phyloP scores from a whole-genome alignment of 2,797 vertebrate genomes.

The Silurus aristotelis region DNA sequence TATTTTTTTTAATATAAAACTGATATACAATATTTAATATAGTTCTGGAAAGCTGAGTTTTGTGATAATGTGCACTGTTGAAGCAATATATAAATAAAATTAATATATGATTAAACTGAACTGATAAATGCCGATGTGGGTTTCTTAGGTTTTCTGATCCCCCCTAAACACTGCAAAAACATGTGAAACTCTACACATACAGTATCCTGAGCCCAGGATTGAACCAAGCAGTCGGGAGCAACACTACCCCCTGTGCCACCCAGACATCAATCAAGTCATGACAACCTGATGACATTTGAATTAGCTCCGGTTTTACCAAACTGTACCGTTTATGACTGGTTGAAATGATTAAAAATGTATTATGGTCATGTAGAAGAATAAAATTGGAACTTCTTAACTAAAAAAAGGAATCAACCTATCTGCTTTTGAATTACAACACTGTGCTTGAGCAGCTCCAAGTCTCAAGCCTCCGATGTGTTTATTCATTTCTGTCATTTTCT shows the following conservation, averaged over 20 bases:
- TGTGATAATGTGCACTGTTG: no score
- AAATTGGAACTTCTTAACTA: background rate
- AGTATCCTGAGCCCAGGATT: background rate
- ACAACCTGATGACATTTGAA: background rate
- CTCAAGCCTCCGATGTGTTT: conserved; percentile 1
- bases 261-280: background rate
- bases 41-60: no score
- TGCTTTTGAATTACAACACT: background rate
- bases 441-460: background rate
- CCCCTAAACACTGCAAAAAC: background rate
- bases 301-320: background rate
- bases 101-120: no score
- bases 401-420: no score
- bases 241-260: background rate
- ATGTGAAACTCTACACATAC: background rate
- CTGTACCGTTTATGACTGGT: background rate
- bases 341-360: background rate
- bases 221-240: background rate
- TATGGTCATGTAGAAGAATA: background rate
- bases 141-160: background rate
- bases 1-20: no score
- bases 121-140: background rate
- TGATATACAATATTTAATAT: no score
- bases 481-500: conserved; percentile 22
- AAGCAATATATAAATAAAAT: no score